Evolutionary conservation across 1,140 invertebrate genomes (phyloP).

Genomic region (Ridgeia piscesae): DNA sequence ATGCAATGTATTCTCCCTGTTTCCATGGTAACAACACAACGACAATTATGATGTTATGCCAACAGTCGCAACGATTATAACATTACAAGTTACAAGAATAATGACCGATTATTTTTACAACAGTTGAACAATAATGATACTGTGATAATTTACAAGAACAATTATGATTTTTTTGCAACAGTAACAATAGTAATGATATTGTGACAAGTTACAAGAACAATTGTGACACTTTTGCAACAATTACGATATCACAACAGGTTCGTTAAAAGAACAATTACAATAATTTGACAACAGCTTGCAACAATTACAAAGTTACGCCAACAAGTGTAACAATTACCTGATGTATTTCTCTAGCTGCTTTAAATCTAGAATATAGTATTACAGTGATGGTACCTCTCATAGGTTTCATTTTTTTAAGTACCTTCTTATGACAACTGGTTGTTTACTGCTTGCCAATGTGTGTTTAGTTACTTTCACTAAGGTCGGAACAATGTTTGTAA

Average conservation of each 20-base stretch:
- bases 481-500: no score
- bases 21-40: constrained; percentile 23
- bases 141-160: constrained; percentile 25
- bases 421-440: no score
- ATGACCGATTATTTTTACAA: no score
- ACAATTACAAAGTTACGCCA: not conserved
- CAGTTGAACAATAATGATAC: not conserved
- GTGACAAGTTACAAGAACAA: not conserved
- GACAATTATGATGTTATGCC: not conserved
- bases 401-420: no score
- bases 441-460: no score
- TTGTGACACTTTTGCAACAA: not conserved
- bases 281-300: not conserved
- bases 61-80: not conserved
- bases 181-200: not conserved
- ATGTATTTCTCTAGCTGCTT: no score
- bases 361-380: no score
- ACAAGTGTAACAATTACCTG: not conserved
- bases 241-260: constrained; percentile 20
- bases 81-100: not conserved
- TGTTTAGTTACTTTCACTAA: no score
- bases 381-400: no score
- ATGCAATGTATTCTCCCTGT: constrained; percentile 81
- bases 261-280: constrained; percentile 19
- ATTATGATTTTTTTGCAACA: not conserved